Percentiles rank a stretch among this genome's conserved stretches.
phyloP scores from a whole-genome alignment of 1,140 invertebrate species.

The Myzus persicae region DNA sequence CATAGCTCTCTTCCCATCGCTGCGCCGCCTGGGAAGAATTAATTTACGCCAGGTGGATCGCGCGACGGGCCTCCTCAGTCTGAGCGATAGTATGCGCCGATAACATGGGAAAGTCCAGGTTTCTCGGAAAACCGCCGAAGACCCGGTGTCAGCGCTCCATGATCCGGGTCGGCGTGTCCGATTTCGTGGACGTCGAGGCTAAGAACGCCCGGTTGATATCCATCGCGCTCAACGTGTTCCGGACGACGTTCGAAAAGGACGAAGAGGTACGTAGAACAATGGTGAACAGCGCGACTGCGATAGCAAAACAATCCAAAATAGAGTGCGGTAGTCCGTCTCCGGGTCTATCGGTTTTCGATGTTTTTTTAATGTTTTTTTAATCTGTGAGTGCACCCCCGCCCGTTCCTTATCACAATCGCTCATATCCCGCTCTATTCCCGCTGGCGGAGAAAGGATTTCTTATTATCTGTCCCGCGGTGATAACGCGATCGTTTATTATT shows the following conservation, averaged over 20 bases:
- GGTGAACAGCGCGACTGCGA: neutral
- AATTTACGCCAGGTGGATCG: neutral
- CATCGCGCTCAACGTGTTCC: conserved; percentile 8
- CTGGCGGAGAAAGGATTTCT: neutral
- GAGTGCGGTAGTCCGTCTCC: neutral
- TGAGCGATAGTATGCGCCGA: neutral
- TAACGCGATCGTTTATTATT: neutral
- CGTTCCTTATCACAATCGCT: neutral
- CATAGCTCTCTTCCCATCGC: neutral
- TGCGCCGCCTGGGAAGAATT: neutral
- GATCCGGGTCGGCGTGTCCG: conserved; percentile 26
- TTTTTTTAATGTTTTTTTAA: neutral
- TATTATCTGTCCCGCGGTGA: neutral
- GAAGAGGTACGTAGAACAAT: neutral
- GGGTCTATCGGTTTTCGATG: neutral
- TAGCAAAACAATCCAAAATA: neutral
- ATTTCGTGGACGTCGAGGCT: conserved; percentile 29
- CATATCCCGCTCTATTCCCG: neutral
- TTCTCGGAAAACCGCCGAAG: conserved; percentile 62
- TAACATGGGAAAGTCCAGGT: conserved; percentile 75
- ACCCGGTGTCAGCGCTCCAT: neutral
- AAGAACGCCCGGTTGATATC: conserved; percentile 46
- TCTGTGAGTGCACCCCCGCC: neutral
- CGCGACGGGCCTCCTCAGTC: too few relatives aligned
- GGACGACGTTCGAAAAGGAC: conserved; percentile 16